These are phyloP conservation scores for Whitmania pigra DNA, from an alignment of 1,140 invertebrate genomes.

Conservation along the genomic window DNA sequence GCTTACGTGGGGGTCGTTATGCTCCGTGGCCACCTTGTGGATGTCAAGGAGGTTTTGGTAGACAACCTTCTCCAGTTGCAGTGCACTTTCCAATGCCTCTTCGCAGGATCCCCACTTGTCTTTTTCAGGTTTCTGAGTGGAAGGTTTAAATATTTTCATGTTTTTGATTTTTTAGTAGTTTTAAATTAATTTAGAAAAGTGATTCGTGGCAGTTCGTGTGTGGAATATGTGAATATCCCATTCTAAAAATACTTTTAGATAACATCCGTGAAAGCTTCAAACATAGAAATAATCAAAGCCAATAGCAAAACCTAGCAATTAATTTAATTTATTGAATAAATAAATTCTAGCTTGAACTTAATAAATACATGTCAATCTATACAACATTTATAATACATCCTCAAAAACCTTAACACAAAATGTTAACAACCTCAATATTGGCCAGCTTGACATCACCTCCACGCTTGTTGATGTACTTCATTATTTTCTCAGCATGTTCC, in stretches of 20 bases:
- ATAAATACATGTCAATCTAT: neutral
- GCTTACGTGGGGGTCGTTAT: constrained; percentile 49
- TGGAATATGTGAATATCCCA: too few relatives aligned
- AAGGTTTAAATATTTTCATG: neutral
- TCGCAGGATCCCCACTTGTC: constrained; percentile 53
- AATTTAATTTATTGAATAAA: neutral
- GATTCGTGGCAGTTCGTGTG: too few relatives aligned
- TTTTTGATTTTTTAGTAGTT: neutral
- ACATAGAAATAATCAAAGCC: neutral
- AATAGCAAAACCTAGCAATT: neutral
- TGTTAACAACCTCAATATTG: constrained; percentile 32
- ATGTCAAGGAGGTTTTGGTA: constrained; percentile 61
- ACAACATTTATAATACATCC: too few relatives aligned
- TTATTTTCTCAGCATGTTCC: constrained; percentile 58
- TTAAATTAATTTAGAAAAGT: neutral
- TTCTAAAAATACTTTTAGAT: neutral
- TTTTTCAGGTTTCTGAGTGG: constrained; percentile 47
- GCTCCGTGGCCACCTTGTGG: constrained; percentile 52
- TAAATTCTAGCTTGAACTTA: neutral
- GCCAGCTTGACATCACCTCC: constrained; percentile 57
- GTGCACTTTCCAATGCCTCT: constrained; percentile 57
- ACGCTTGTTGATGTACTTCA: constrained; percentile 67
- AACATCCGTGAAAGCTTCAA: neutral
- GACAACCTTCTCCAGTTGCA: constrained; percentile 64
- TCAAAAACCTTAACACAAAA: too few relatives aligned